Conservation (phyloP, 2,888 invertebrate genomes). For the Neocrepidodera transversa region DNA sequence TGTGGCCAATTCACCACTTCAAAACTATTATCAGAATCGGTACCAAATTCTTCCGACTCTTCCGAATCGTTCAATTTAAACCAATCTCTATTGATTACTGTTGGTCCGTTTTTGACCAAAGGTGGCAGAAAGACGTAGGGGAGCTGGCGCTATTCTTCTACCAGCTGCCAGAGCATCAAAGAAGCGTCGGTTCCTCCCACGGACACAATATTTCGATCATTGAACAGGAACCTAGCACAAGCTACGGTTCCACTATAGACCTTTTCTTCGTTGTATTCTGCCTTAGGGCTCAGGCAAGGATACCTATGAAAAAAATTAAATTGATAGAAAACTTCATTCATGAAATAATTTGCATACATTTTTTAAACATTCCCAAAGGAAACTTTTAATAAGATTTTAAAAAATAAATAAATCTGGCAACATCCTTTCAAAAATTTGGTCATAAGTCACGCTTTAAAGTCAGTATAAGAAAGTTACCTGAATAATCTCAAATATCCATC, state of each 20-base stretch:
- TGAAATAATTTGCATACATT: no score
- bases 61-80: neutral
- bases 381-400: no score
- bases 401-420: no score
- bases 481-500: constrained; percentile 75
- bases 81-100: constrained; percentile 16
- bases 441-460: no score
- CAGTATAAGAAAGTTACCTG: constrained; percentile 37
- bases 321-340: no score
- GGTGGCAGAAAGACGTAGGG: constrained; percentile 36
- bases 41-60: constrained; percentile 42
- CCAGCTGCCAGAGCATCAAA: constrained; percentile 89
- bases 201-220: constrained; percentile 84
- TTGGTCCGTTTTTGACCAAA: constrained; percentile 19
- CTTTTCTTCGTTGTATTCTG: constrained; percentile 88
- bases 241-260: constrained; percentile 85
- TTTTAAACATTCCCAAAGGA: no score
- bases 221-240: constrained; percentile 82
- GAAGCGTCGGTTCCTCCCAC: constrained; percentile 89
- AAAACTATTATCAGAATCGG: constrained; percentile 55
- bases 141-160: constrained; percentile 72
- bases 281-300: constrained; percentile 84
- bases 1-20: constrained; percentile 54
- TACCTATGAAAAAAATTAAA: constrained; percentile 65
- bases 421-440: no score